Evolutionary conservation across 2,797 vertebrate species (phyloP).

Genomic region (Coregonus sp.): DNA sequence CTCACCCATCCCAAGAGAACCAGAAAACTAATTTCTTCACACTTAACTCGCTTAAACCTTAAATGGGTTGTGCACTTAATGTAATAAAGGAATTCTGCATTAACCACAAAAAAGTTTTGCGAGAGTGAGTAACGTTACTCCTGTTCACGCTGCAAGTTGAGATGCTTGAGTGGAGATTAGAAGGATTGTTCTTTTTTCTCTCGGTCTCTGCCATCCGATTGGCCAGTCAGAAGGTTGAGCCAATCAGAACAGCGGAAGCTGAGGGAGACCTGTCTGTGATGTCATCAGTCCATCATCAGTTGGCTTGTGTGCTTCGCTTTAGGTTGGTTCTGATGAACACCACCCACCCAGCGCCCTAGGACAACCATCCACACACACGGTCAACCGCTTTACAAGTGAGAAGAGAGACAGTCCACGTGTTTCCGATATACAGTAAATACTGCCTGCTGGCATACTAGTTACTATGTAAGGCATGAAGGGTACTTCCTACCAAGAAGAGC

Average conservation of each 20-base stretch:
- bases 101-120: constrained; percentile 42
- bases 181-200: no score
- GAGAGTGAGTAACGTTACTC: constrained; percentile 16
- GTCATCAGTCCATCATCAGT: constrained; percentile 25
- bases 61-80: constrained; percentile 20
- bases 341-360: background rate
- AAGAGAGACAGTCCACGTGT: no score
- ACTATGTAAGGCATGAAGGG: constrained; percentile 4
- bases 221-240: constrained; percentile 28
- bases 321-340: background rate
- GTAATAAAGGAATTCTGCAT: constrained; percentile 14
- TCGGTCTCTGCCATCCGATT: background rate
- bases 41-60: constrained; percentile 44
- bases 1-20: constrained; percentile 47
- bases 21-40: constrained; percentile 52
- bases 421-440: background rate
- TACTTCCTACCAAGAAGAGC: no score
- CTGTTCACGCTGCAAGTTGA: constrained; percentile 2
- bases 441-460: background rate
- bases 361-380: background rate
- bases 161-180: background rate
- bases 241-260: constrained; percentile 23
- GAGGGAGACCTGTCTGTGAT: constrained; percentile 22
- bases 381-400: background rate
- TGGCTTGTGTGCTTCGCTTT: background rate